These are phyloP conservation scores for Psettodes erumei DNA, from an alignment of 2,113 vertebrate species.

Conservation along the genomic window DNA sequence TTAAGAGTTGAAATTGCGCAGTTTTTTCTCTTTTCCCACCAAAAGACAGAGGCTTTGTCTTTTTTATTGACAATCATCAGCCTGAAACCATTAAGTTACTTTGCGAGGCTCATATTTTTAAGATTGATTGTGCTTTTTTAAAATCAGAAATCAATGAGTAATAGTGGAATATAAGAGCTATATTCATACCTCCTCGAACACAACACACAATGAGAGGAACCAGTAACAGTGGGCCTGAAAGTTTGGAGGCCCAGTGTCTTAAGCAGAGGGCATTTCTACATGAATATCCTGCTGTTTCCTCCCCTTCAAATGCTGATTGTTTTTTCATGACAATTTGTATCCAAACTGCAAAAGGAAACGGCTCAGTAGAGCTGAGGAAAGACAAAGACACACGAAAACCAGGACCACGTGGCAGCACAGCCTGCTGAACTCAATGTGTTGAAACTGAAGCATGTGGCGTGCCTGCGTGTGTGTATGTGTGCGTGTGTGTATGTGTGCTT, in stretches of 20 bases:
- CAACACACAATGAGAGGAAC: conserved; percentile 27
- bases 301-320: conserved; percentile 11
- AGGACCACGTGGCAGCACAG: conserved; percentile 17
- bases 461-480: neutral
- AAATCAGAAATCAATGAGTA: conserved; percentile 34
- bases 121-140: conserved; percentile 45
- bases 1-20: conserved; percentile 22
- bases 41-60: conserved; percentile 59
- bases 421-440: conserved; percentile 3
- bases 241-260: neutral
- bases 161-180: conserved; percentile 60
- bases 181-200: conserved; percentile 44
- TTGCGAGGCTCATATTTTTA: conserved; percentile 56
- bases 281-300: conserved; percentile 10
- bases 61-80: conserved; percentile 76
- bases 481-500: conserved; percentile 8
- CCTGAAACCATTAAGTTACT: conserved; percentile 55
- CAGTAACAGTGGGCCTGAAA: neutral
- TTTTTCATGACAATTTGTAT: conserved; percentile 5
- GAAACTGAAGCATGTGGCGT: conserved; percentile 28
- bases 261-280: conserved; percentile 2
- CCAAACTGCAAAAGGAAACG: neutral
- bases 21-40: conserved; percentile 43
- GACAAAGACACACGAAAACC: neutral
- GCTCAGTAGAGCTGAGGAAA: conserved; percentile 16